Percentiles rank a stretch among this genome's conserved stretches.
Evolutionary conservation across 2,113 vertebrate genomes (phyloP).

Genomic region (Arenaria interpres): DNA sequence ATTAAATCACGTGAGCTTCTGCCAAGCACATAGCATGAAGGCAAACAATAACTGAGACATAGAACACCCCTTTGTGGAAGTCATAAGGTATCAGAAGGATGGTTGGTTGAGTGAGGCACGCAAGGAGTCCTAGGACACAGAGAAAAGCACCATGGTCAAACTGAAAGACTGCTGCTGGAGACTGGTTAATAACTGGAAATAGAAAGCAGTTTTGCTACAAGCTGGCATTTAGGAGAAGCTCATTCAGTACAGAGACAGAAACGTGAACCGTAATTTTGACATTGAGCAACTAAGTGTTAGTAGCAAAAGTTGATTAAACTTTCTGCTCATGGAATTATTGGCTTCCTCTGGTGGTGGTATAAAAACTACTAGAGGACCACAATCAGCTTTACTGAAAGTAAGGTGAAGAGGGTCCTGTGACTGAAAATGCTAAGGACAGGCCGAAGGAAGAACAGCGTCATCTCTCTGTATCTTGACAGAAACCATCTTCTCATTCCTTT

Average conservation of each 20-base stretch:
- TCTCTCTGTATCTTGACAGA: background rate
- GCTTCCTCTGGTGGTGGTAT: background rate
- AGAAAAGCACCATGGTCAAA: background rate
- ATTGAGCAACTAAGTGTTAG: background rate
- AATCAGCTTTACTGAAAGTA: background rate
- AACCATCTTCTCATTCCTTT: background rate
- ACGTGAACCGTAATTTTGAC: background rate
- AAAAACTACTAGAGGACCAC: background rate
- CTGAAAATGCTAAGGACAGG: background rate
- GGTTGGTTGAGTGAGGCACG: background rate
- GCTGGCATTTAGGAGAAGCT: background rate
- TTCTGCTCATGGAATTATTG: background rate
- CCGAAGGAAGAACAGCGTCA: background rate
- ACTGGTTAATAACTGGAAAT: background rate
- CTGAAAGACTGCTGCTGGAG: background rate
- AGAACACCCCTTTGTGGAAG: background rate
- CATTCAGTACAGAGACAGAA: background rate
- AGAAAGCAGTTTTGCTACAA: background rate
- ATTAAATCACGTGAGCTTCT: background rate
- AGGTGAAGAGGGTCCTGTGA: background rate
- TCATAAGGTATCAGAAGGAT: background rate
- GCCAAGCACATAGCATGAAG: background rate
- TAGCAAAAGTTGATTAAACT: background rate
- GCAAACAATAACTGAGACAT: background rate
- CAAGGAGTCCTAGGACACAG: background rate